These are phyloP conservation scores for Megatriorchis doriae DNA, from an alignment of 2,113 vertebrate genomes.

Conservation along the genomic window DNA sequence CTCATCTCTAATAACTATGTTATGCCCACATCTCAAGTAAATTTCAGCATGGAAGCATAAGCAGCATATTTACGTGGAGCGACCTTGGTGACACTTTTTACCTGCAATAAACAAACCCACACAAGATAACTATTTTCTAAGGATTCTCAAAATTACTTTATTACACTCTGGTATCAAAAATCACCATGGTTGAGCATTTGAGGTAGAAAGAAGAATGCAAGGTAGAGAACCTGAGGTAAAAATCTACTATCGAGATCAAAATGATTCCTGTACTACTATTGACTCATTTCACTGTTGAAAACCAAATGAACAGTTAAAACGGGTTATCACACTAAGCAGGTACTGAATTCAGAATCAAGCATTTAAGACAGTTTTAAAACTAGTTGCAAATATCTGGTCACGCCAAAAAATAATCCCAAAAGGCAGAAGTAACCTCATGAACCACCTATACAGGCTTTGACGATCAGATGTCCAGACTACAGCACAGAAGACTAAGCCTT, in stretches of 20 bases:
- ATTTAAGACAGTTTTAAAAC: not conserved
- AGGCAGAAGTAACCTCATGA: not conserved
- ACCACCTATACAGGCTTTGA: not conserved
- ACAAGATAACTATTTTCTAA: rapidly evolving
- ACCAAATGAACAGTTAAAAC: not conserved
- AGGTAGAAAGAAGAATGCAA: not conserved
- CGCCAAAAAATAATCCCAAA: not conserved
- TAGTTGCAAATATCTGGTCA: not conserved
- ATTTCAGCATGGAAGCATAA: not conserved
- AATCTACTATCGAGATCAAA: not conserved
- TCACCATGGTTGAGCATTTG: not conserved
- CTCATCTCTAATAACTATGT: not conserved
- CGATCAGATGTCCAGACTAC: rapidly evolving
- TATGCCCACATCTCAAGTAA: not conserved
- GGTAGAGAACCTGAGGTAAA: not conserved
- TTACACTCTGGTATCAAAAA: not conserved
- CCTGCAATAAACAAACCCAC: not conserved
- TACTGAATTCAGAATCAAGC: not conserved
- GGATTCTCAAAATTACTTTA: not conserved
- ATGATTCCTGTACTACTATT: not conserved
- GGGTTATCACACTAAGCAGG: not conserved
- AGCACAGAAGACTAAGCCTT: not conserved
- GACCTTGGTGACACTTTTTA: not conserved
- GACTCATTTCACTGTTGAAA: not conserved
- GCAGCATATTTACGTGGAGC: not conserved